Base-by-base conservation (phyloP, 1,140 invertebrate species). In the Drosophila jambulina region DNA sequence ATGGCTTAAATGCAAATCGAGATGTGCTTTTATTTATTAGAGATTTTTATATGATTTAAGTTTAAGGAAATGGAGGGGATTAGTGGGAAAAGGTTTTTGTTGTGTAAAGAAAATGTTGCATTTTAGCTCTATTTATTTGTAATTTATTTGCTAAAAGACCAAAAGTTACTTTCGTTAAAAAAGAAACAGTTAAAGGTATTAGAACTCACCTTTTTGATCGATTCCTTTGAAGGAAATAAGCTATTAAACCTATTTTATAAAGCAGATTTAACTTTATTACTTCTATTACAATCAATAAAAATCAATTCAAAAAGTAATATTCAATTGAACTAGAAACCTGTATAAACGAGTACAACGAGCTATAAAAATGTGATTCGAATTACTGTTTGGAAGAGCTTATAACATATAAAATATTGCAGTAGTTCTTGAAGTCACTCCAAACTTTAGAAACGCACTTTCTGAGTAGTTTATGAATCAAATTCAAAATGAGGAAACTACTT, bases 1-100 rank as follows among this genome's bases (percentile, higher is more conserved):
- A 5, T 42, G n/a, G 54, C 69, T 51, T 46, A 75, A 75, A 75
- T 75, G 69, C 38, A 75, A 72, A 74, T 62, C 25, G 23, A 32
- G 12, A 32, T 25, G 34, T 29, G 36, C 32, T 15, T 42, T 58
- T 71, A 48, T 34, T 48, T 48, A 29, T 21, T 9, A 2, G 19
- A 34, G 32, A 43, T 69, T 69, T 53, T 53, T 43, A 53, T 43
- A 38, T 53, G 21, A 65, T 65, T 21, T 19, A 17, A 17, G 17
- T n/a, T 40, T 19, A 3, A 13, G 46, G 2, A 15, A 32, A 15
- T n/a, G 3, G 3, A 5, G 10, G 6, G 21, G 54, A 25, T 29
- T 29, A 49, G 9, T 1, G 15, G n/a, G 3, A 13, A 54, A 36
- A 13, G 19, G 7, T 2, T 2, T 8, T 32, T 21, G 0, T 21